Conservation (phyloP, 1,140 invertebrate species). For the Heliconius nattereri region DNA sequence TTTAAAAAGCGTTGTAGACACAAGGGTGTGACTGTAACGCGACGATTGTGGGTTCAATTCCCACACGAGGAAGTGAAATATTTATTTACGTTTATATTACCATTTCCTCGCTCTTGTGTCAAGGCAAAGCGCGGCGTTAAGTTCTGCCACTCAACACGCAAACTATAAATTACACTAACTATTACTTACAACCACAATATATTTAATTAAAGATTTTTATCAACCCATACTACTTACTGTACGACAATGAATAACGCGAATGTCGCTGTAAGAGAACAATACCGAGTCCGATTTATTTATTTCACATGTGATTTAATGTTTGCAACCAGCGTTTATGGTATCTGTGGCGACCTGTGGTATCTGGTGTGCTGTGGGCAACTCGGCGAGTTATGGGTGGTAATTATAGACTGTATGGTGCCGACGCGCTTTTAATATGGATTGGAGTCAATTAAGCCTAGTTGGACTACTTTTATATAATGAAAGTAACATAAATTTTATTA, state of each 20-base stretch:
- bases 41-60: too few relatives aligned
- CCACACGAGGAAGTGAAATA: too few relatives aligned
- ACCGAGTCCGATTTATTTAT: conserved; percentile 8
- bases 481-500: neutral
- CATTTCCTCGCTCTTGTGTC: too few relatives aligned
- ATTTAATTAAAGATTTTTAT: conserved; percentile 13
- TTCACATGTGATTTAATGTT: conserved; percentile 27
- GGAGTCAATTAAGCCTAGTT: neutral
- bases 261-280: conserved; percentile 27
- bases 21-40: too few relatives aligned
- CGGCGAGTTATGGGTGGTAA: conserved; percentile 30
- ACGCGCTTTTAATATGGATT: conserved; percentile 2
- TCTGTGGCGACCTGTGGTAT: too few relatives aligned
- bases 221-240: neutral
- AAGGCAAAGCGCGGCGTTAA: too few relatives aligned
- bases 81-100: too few relatives aligned
- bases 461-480: neutral
- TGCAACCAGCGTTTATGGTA: conserved; percentile 31
- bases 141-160: too few relatives aligned
- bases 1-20: too few relatives aligned
- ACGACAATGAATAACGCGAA: conserved; percentile 21
- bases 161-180: neutral
- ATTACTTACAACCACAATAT: neutral
- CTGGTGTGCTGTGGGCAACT: neutral
- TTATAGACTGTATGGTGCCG: conserved; percentile 25